Conservation (phyloP, 2,888 invertebrate genomes). For the Cyclophora punctaria region DNA sequence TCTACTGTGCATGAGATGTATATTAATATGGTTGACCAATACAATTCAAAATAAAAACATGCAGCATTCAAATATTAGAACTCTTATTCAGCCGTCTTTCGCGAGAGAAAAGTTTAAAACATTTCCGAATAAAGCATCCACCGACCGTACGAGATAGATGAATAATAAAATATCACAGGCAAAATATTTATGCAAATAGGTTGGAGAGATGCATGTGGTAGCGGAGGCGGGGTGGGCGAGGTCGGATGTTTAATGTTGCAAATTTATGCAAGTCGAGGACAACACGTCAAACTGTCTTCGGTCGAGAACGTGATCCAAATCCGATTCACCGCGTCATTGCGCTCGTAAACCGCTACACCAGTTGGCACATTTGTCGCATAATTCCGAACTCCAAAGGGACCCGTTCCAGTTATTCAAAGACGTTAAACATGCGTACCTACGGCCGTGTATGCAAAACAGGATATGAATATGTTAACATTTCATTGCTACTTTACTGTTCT, state of each 20-base stretch:
- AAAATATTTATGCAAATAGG: background rate
- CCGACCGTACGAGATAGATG: no score
- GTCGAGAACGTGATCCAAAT: constrained; percentile 61
- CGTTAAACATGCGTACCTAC: background rate
- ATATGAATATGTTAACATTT: background rate
- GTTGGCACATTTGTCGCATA: constrained; percentile 62
- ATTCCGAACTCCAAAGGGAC: constrained; percentile 26
- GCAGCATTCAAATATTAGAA: no score
- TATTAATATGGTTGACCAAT: no score
- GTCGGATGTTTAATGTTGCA: constrained; percentile 63
- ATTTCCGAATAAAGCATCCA: background rate
- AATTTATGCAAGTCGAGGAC: constrained; percentile 71
- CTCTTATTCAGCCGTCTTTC: no score
- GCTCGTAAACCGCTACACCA: constrained; percentile 61
- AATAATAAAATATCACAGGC: background rate
- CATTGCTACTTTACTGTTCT: no score
- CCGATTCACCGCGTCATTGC: constrained; percentile 58
- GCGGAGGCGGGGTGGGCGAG: constrained; percentile 22
- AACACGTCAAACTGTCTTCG: constrained; percentile 61
- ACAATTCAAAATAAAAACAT: no score
- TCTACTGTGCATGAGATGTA: no score
- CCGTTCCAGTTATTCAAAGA: background rate
- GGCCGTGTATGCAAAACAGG: background rate
- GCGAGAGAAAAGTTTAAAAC: no score
- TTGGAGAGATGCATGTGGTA: constrained; percentile 7